These are phyloP conservation scores for Brachyhypopomus gauderio DNA, from an alignment of 2,113 vertebrate genomes.

Conservation along the genomic window DNA sequence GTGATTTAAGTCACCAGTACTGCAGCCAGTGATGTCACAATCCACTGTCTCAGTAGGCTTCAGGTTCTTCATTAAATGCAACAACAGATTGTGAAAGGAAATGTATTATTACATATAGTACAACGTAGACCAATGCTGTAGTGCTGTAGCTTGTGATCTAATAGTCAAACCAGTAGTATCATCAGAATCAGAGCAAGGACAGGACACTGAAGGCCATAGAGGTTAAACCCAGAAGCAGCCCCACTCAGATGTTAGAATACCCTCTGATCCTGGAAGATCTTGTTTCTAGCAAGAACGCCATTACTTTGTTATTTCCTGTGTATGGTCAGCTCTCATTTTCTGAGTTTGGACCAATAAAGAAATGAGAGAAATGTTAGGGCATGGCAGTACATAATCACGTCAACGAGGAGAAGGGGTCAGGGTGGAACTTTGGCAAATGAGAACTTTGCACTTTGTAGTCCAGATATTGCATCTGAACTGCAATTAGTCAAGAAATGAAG, in stretches of 20 bases:
- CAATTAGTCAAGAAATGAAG: no score
- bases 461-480: no score
- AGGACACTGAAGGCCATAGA: slow-evolving; percentile 1
- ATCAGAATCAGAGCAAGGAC: neutral
- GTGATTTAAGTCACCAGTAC: neutral
- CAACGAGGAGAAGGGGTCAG: neutral
- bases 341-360: no score
- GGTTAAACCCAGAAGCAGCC: neutral
- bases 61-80: slow-evolving; percentile 5
- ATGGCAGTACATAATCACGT: neutral
- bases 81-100: neutral
- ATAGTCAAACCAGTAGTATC: neutral
- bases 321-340: no score
- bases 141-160: neutral
- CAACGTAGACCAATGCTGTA: neutral
- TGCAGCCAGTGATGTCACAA: neutral
- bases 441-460: no score
- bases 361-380: no score
- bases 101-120: neutral
- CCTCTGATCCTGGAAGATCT: neutral
- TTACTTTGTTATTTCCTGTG: no score
- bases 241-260: neutral
- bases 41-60: neutral
- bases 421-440: no score
- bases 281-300: neutral